Evolutionary conservation across 1,140 invertebrate species (phyloP).

Genomic region (Zaprionus gabonicus): DNA sequence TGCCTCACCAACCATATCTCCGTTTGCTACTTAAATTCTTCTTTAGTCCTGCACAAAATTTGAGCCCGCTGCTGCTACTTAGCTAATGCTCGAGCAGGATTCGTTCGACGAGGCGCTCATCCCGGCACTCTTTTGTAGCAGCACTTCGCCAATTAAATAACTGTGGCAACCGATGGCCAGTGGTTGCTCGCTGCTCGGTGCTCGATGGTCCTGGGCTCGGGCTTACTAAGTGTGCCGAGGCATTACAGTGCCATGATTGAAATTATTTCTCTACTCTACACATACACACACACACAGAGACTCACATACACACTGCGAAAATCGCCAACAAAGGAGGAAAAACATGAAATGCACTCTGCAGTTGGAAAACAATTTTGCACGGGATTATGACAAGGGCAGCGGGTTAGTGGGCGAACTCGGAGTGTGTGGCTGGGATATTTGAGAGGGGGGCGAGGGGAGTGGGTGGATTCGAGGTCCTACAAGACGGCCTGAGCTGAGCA

Average conservation of each 20-base stretch:
- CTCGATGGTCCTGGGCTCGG: conserved; percentile 15
- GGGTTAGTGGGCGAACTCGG: conserved; percentile 25
- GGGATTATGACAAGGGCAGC: conserved; percentile 65
- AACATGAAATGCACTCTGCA: conserved; percentile 66
- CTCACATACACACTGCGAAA: not conserved
- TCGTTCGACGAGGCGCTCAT: conserved; percentile 6
- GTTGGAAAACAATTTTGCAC: conserved; percentile 75
- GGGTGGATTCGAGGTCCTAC: not conserved
- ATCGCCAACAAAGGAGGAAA: conserved; percentile 46
- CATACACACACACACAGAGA: conserved; percentile 24
- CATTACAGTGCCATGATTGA: conserved; percentile 75
- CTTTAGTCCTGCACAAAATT: not conserved
- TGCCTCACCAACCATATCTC: not conserved
- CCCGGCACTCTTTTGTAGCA: conserved; percentile 20
- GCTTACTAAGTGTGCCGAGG: conserved; percentile 49
- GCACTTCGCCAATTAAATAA: conserved; percentile 65
- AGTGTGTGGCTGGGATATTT: not conserved
- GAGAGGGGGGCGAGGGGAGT: not conserved
- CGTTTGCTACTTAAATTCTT: not conserved
- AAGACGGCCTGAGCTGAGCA: conserved; percentile 43
- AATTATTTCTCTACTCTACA: conserved; percentile 72
- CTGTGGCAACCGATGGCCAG: conserved; percentile 37
- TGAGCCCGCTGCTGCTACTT: conserved; percentile 23
- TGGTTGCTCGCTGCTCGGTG: not conserved
- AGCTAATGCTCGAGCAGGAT: conserved; percentile 8